Base-by-base conservation (phyloP, 2,888 invertebrate species). In the Dysmachus trigonus region DNA sequence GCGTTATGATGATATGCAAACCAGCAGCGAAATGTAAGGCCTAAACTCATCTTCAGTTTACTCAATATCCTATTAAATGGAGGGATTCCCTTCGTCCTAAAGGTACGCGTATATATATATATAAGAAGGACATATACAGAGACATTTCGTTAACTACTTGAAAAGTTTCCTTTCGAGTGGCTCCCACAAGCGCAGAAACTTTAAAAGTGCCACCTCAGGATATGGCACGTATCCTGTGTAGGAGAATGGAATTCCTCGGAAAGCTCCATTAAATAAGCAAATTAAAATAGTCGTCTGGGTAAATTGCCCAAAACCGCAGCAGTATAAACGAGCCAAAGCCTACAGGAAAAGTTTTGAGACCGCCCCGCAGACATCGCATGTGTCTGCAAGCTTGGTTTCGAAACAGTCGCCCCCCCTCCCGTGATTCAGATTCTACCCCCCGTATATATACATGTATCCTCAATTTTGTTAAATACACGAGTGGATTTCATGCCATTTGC, bases 201-300 rank as follows among this genome's bases (percentile, higher is more conserved):
- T 62, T 62, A 62, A 62, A 62, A 62, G 62, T 62, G 62, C 22
- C 62, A 62, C 62, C 62, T 62, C 62, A 62, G 62, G 27, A 62
- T 62, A 22, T 27, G 62, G 27, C 62, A 62, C 62, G 62, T 62
- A 62, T 62, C 22, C 27, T 22, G 27, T 22, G 27, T 22, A 62
- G 62, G 22, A 51, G 51, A 62, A 62, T 62, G 73, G 31, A 73
- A 73, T 73, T 31, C 73, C 73, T 31, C 30, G 31, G 35, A 35
- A 35, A 73, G 73, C 33, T 73, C 73, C 35, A 73, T 73, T 73
- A 73, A 73, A 73, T 73, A 73, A 73, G 73, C 73, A 73, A 73
- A 73, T 73, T 73, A 73, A 73, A 73, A 73, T 35, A 73, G 73
- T 35, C 73, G 35, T 73, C 73, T 62, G 73, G 35, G 73, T 73